Percentiles rank a stretch among this genome's conserved stretches.
These are phyloP conservation scores for Scolanthus callimorphus DNA, from an alignment of 92 coral and sea anemone species.

Conservation along the genomic window DNA sequence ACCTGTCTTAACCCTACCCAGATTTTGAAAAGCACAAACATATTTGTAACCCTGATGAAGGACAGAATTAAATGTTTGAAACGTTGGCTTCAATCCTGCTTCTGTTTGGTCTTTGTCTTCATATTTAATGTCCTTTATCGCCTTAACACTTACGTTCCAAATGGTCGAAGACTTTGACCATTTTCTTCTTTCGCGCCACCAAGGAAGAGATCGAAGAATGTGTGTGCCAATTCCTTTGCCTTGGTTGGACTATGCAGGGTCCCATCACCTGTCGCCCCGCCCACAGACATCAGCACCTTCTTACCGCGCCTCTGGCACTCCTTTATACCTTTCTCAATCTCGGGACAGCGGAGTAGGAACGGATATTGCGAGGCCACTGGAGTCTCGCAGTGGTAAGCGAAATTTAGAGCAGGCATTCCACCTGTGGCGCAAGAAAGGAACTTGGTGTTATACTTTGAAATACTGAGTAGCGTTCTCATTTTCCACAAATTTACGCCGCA, in stretches of 20 bases:
- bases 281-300: conserved; percentile 76
- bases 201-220: conserved; percentile 63
- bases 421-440: conserved; percentile 2
- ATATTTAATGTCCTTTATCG: too few relatives aligned
- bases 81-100: too few relatives aligned
- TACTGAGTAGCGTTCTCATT: too few relatives aligned
- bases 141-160: conserved; percentile 44
- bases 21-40: too few relatives aligned
- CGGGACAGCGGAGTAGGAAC: conserved; percentile 70
- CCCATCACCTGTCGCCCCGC: conserved; percentile 82
- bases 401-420: conserved; percentile 70
- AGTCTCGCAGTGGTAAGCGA: conserved; percentile 76
- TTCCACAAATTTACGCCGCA: too few relatives aligned
- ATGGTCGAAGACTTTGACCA: conserved; percentile 43
- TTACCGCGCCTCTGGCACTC: conserved; percentile 71
- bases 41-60: too few relatives aligned
- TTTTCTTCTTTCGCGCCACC: conserved; percentile 38
- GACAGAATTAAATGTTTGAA: too few relatives aligned
- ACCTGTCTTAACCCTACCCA: too few relatives aligned
- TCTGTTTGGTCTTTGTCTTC: too few relatives aligned
- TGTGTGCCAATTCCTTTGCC: conserved; percentile 63
- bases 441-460: too few relatives aligned
- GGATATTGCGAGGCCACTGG: conserved; percentile 58
- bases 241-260: conserved; percentile 53
- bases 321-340: conserved; percentile 69